Percentiles rank a stretch among this genome's conserved stretches.
Conservation (phyloP, 2,888 invertebrate species). For the Microctonus hyperodae region DNA sequence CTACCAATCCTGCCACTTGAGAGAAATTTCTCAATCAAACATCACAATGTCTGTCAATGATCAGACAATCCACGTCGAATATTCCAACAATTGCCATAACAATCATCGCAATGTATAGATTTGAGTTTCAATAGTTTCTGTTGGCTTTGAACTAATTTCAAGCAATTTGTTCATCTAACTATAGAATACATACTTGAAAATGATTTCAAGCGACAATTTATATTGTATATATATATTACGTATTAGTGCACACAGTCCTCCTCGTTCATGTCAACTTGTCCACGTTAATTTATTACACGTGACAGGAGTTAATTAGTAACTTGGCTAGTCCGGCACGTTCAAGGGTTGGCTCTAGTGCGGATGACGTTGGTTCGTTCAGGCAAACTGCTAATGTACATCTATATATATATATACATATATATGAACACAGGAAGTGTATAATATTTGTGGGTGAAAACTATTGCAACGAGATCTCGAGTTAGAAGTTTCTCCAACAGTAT, state of each 20-base stretch:
- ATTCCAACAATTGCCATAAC: neutral
- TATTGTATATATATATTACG: neutral
- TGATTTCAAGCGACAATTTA: neutral
- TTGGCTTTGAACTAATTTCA: neutral
- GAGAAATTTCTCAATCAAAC: neutral
- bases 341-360: constrained; percentile 6
- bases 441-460: neutral
- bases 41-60: neutral
- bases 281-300: constrained; percentile 17
- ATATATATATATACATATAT: neutral
- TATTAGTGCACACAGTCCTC: neutral
- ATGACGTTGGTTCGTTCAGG: constrained; percentile 6
- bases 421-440: neutral
- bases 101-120: too few species aligned
- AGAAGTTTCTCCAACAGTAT: constrained; percentile 48
- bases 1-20: neutral
- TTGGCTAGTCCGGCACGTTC: constrained; percentile 12
- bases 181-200: neutral
- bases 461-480: constrained; percentile 7
- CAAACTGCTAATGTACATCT: neutral
- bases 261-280: constrained; percentile 10
- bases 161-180: neutral
- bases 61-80: neutral
- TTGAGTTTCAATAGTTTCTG: too few species aligned
- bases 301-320: constrained; percentile 23